Evolutionary conservation across 2,888 invertebrate species (phyloP).

Genomic region (Strigamia crassipes): DNA sequence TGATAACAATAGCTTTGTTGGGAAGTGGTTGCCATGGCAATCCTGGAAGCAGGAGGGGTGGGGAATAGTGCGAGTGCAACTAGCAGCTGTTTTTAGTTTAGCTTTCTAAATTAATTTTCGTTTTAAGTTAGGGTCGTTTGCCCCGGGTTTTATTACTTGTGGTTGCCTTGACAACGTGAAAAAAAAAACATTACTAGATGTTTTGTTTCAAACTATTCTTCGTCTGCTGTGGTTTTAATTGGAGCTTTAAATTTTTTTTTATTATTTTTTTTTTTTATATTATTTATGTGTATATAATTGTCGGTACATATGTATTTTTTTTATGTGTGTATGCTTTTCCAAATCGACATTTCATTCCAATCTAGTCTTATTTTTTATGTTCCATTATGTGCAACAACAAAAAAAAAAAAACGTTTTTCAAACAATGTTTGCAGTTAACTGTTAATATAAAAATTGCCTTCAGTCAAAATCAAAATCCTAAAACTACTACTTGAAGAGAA

Average conservation of each 20-base stretch:
- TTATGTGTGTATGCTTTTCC: background rate
- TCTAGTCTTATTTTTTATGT: conserved; percentile 35
- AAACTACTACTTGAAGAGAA: conserved; percentile 2
- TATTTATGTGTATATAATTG: background rate
- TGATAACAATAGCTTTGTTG: conserved; percentile 42
- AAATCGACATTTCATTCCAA: conserved; percentile 38
- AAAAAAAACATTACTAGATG: conserved; percentile 29
- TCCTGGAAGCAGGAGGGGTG: background rate
- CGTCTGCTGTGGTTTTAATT: conserved; percentile 39
- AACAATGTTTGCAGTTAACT: background rate
- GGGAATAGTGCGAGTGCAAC: conserved; percentile 24
- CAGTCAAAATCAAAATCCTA: conserved; percentile 35
- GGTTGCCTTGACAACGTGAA: conserved; percentile 27
- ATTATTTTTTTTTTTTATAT: background rate
- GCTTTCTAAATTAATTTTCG: conserved; percentile 42
- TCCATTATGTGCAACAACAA: background rate
- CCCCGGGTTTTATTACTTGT: conserved; percentile 40
- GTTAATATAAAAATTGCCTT: conserved; percentile 19
- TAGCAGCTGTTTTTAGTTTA: conserved; percentile 42
- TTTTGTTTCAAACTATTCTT: conserved; percentile 22
- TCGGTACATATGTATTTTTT: background rate
- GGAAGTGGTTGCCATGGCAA: conserved; percentile 19
- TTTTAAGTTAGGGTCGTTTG: conserved; percentile 42
- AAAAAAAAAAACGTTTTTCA: background rate
- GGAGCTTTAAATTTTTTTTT: background rate